A percentile compares a stretch with the other conserved stretches of the same genome.
These are phyloP conservation scores for Drosophila atroscutellata DNA, from an alignment of 2,888 invertebrate genomes.

Conservation along the genomic window DNA sequence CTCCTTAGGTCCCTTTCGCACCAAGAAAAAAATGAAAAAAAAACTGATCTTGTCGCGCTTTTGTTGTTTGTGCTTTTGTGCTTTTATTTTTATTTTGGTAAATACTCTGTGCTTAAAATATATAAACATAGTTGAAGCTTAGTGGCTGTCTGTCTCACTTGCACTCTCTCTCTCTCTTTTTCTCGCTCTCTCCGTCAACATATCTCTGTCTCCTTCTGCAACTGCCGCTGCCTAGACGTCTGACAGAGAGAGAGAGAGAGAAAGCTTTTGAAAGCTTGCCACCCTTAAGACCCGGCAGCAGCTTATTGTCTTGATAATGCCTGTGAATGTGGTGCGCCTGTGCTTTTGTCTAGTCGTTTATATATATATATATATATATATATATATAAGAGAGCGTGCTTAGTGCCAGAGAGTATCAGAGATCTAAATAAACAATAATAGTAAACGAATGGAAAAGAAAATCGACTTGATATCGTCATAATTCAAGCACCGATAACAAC, in stretches of 20 bases:
- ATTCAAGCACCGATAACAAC: slow-evolving; percentile 1
- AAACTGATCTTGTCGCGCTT: slow-evolving; percentile 72
- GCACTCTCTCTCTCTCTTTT: slow-evolving; percentile 1
- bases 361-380: background rate
- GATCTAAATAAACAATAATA: slow-evolving; percentile 13
- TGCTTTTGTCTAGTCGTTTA: slow-evolving; percentile 34
- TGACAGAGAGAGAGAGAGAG: background rate
- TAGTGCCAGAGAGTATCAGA: slow-evolving; percentile 53
- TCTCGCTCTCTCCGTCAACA: slow-evolving; percentile 5
- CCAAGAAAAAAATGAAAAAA: slow-evolving; percentile 1
- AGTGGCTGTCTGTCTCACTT: slow-evolving; percentile 28
- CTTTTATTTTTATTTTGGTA: slow-evolving; percentile 57
- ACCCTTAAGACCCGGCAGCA: slow-evolving; percentile 19
- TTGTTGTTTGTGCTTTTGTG: slow-evolving; percentile 74
- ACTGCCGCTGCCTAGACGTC: slow-evolving; percentile 14
- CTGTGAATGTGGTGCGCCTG: slow-evolving; percentile 35
- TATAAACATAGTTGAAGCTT: slow-evolving; percentile 54
- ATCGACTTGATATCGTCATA: background rate
- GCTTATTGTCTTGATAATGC: slow-evolving; percentile 30
- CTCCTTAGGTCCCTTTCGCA: slow-evolving; percentile 1
- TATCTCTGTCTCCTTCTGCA: slow-evolving; percentile 9
- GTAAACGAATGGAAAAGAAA: slow-evolving; percentile 1
- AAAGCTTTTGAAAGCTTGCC: slow-evolving; percentile 34
- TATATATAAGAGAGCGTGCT: slow-evolving; percentile 39
- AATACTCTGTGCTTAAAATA: slow-evolving; percentile 58